These are phyloP conservation scores for Bufo gargarizans DNA, from an alignment of 2,113 vertebrate genomes.

Conservation along the genomic window DNA sequence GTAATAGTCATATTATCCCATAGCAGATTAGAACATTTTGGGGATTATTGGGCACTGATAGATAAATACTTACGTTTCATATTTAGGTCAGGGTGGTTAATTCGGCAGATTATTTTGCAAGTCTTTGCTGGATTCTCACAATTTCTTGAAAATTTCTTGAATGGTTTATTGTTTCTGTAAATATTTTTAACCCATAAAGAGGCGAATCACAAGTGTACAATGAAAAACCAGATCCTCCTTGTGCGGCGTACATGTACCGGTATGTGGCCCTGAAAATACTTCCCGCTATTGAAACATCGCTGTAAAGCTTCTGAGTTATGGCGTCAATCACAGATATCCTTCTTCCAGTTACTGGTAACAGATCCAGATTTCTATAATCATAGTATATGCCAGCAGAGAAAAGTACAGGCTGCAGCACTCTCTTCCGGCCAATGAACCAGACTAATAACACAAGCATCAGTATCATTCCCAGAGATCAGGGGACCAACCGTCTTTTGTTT, in stretches of 20 bases:
- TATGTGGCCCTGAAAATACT: neutral
- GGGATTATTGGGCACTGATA: no score
- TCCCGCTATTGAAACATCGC: neutral
- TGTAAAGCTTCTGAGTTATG: neutral
- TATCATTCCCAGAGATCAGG: neutral
- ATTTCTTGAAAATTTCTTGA: no score
- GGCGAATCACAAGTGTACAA: neutral
- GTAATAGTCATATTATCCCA: no score
- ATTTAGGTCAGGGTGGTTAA: no score
- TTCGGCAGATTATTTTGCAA: no score
- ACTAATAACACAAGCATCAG: constrained; percentile 29
- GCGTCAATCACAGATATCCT: neutral
- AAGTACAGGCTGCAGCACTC: neutral
- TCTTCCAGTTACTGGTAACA: constrained; percentile 17
- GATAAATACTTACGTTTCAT: no score
- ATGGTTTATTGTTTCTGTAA: neutral
- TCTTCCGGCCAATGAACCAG: constrained; percentile 1
- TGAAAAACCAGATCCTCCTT: neutral
- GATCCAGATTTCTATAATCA: constrained; percentile 24
- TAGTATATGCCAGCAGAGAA: neutral
- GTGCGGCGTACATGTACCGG: neutral
- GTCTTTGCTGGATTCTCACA: no score
- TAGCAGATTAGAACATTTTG: no score
- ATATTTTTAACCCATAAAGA: no score
- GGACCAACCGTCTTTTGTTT: neutral